Base-by-base conservation (phyloP, 2,113 vertebrate genomes). In the Lathamus discolor region DNA sequence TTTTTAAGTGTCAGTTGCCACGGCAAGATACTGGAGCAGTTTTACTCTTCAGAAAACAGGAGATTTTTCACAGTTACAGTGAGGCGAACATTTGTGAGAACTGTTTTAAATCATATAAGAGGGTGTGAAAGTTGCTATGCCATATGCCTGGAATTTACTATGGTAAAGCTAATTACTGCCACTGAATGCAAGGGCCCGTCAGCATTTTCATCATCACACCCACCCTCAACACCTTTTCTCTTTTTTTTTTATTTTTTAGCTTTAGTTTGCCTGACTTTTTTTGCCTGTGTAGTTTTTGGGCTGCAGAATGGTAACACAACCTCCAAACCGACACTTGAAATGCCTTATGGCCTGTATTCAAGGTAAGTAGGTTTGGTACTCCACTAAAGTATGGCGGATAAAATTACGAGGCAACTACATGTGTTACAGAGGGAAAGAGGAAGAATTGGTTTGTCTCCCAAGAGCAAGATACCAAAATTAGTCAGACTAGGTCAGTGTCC, bases 101-200 rank as follows among this genome's bases (percentile, higher is more conserved):
- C 68, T 7, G 7, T 84, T 90, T 94, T 79, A 97, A 95, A 93
- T 86, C 83, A 66, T 76, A 8, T 57, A 93, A 91, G 72, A 91
- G 33, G 22, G 67, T 93, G 92, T 0, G 9, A 94, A 96, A 93
- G 75, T 92, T 94, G 83, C 70, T 93, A 28, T 94, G 82, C 90
- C 94, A 95, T 95, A 94, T 95, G 93, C 88, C 89, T 91, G 74
- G 64, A 91, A 95, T 93, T 96, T 97, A 95, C 96, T 95, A 83
- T 49, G 80, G 48, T 78, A 81, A 67, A 93, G 66, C 52, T 96
- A 94, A 97, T 94, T 96, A 84, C 88, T 95, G 80, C 87, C 75
- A 81, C 81, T 70, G 85, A 93, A 93, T 61, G 43, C 69, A 88
- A 88, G 63, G 85, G 33, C 82, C 54, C 28, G 3, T 90, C 85